phyloP scores from a whole-genome alignment of 2,113 vertebrate genomes.

The Ochotona curzoniae region DNA sequence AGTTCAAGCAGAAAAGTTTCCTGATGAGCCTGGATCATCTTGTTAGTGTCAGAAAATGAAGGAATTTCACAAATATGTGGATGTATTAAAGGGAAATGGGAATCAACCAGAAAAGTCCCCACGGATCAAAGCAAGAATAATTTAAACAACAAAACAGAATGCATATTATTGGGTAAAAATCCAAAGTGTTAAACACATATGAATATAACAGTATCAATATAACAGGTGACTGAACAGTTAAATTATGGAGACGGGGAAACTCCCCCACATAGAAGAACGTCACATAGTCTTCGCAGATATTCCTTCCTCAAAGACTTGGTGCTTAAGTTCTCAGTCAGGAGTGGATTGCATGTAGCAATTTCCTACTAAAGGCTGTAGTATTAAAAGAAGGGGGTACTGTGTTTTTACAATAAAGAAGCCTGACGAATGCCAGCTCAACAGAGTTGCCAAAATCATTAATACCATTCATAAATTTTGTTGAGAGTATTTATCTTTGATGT shows the following conservation, averaged over 20 bases:
- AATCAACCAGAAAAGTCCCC: neutral
- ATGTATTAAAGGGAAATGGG: neutral
- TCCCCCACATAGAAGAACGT: neutral
- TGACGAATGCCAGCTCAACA: neutral
- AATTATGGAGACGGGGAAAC: neutral
- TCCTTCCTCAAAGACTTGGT: neutral
- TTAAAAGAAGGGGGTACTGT: neutral
- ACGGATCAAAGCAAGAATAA: neutral
- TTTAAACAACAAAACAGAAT: neutral
- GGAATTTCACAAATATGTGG: neutral
- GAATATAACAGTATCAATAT: neutral
- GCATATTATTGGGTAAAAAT: neutral
- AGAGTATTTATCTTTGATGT: neutral
- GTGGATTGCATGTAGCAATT: neutral
- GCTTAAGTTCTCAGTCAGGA: neutral
- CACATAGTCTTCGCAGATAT: neutral
- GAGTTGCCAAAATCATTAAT: neutral
- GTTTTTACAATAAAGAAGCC: neutral
- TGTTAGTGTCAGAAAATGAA: neutral
- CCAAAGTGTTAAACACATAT: neutral
- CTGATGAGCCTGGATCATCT: neutral
- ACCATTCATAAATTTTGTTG: neutral
- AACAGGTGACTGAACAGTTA: neutral
- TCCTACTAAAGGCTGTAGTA: neutral
- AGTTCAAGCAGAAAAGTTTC: neutral